These are phyloP conservation scores for Notodonta dromedarius DNA, from an alignment of 2,888 invertebrate genomes.

Conservation along the genomic window DNA sequence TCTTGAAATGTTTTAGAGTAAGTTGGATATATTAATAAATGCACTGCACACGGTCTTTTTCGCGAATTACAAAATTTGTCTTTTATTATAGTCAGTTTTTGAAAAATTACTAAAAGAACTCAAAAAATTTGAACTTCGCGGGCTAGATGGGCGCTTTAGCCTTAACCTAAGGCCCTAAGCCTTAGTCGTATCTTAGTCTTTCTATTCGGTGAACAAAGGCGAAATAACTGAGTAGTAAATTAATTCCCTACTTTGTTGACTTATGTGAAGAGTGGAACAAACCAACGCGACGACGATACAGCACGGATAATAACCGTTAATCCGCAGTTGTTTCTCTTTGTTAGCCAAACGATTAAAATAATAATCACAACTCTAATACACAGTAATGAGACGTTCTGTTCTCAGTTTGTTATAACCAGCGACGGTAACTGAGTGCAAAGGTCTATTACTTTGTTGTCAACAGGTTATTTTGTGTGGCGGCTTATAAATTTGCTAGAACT, in stretches of 20 bases:
- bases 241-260: constrained; percentile 4
- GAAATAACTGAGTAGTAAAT: not conserved
- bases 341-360: constrained; percentile 76
- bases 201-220: no score
- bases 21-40: no score
- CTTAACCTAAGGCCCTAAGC: no score
- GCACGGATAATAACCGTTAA: constrained; percentile 67
- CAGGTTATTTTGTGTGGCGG: constrained; percentile 34
- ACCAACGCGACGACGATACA: constrained; percentile 42
- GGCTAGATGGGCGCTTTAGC: no score
- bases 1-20: no score
- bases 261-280: constrained; percentile 37
- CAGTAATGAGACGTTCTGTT: constrained; percentile 64
- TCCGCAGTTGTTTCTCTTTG: constrained; percentile 66
- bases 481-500: constrained; percentile 29
- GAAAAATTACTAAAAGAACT: no score
- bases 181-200: no score
- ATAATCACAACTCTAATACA: constrained; percentile 73
- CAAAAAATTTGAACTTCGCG: no score
- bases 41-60: no score
- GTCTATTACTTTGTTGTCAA: constrained; percentile 43
- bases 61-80: no score
- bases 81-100: no score
- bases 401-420: constrained; percentile 31
- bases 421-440: constrained; percentile 34